Conservation (phyloP, 2,888 invertebrate genomes). For the Drosophila colorata region DNA sequence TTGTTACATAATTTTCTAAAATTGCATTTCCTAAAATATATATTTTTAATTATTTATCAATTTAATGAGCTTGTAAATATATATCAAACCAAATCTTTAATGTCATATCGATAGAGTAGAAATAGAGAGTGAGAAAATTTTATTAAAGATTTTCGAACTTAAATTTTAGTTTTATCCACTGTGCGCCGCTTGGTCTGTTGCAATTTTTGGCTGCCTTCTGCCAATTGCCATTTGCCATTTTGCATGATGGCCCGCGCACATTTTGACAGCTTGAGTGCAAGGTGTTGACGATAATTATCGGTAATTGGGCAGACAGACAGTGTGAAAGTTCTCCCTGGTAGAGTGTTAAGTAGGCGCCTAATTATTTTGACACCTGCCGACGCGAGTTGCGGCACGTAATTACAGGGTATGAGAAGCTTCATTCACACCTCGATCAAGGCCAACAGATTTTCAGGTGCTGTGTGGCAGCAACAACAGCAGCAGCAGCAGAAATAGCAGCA, state of each 20-base stretch:
- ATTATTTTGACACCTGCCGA: slow-evolving; percentile 80
- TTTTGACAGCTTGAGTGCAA: slow-evolving; percentile 76
- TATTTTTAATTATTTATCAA: too few relatives aligned
- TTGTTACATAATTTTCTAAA: too few relatives aligned
- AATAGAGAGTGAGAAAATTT: too few relatives aligned
- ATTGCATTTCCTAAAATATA: too few relatives aligned
- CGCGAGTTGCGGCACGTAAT: slow-evolving; percentile 61
- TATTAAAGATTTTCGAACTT: too few relatives aligned
- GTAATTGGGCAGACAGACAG: slow-evolving; percentile 61
- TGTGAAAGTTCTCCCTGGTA: slow-evolving; percentile 33
- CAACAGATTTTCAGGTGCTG: slow-evolving; percentile 62
- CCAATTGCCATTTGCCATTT: slow-evolving; percentile 72
- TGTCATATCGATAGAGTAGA: too few relatives aligned
- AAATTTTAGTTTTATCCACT: slow-evolving; percentile 1
- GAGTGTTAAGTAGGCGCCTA: slow-evolving; percentile 75
- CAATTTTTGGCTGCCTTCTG: slow-evolving; percentile 20
- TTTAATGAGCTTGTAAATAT: too few relatives aligned
- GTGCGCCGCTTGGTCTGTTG: slow-evolving; percentile 8
- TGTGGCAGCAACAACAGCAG: slow-evolving; percentile 29
- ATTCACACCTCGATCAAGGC: slow-evolving; percentile 71
- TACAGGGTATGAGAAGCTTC: slow-evolving; percentile 63
- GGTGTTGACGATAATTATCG: slow-evolving; percentile 80
- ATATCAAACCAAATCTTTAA: too few relatives aligned
- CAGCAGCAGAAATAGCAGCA: slow-evolving; percentile 21
- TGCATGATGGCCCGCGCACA: slow-evolving; percentile 78